Evolutionary conservation across 1,140 invertebrate species (phyloP).

Genomic region (Parapsyche elsis): DNA sequence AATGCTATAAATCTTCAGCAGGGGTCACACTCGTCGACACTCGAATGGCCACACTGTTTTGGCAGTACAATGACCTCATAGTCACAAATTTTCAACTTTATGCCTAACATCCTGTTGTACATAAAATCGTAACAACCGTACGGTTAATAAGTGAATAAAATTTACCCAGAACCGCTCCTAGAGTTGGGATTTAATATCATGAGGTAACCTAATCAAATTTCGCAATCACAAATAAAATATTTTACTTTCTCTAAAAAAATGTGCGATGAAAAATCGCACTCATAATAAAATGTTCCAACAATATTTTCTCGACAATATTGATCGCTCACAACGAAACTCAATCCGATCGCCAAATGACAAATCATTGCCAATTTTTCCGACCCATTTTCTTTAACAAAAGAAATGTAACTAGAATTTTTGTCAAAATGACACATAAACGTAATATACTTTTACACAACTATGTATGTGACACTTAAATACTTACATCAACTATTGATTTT

Average conservation of each 20-base stretch:
- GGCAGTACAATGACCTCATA: not conserved
- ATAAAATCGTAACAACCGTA: not conserved
- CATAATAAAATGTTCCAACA: not conserved
- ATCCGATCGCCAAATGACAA: not conserved
- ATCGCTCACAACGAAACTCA: not conserved
- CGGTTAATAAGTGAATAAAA: not conserved
- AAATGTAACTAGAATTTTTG: not conserved
- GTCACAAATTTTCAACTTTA: not conserved
- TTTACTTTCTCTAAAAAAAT: not conserved
- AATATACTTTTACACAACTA: not conserved
- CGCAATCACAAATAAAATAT: not conserved
- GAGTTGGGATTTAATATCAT: too few relatives aligned
- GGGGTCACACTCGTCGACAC: conserved; percentile 1
- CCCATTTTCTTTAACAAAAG: not conserved
- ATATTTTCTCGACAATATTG: not conserved
- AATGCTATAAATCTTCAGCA: conserved; percentile 13
- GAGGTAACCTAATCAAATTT: not conserved
- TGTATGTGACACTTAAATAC: too few relatives aligned
- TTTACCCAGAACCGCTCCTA: too few relatives aligned
- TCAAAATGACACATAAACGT: not conserved
- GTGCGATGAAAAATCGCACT: too few relatives aligned
- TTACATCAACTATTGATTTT: too few relatives aligned
- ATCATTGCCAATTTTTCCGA: not conserved
- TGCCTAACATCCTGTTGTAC: not conserved
- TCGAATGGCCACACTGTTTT: not conserved